A percentile compares a stretch with the other conserved stretches of the same genome.
Evolutionary conservation across 2,797 vertebrate genomes (phyloP).

Genomic region (Monodelphis domestica): DNA sequence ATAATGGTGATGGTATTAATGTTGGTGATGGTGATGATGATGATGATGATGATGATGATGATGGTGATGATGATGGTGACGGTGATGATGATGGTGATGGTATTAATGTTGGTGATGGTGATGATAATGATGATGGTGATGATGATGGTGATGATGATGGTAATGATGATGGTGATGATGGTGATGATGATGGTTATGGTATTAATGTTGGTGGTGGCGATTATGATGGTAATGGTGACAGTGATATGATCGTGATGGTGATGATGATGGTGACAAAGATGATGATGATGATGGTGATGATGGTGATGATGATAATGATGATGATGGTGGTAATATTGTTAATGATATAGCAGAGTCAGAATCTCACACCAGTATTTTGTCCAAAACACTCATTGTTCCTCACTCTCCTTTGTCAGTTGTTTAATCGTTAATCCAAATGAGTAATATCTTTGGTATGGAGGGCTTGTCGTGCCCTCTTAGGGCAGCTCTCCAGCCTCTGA

Average conservation of each 20-base stretch:
- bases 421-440: background rate
- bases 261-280: background rate
- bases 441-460: too few relatives aligned
- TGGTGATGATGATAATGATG: accelerated
- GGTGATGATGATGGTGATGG: background rate
- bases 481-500: too few relatives aligned
- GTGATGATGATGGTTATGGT: background rate
- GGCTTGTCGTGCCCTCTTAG: too few relatives aligned
- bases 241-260: too few relatives aligned
- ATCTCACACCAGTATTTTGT: background rate
- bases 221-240: background rate
- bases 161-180: accelerated
- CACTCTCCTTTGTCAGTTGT: background rate
- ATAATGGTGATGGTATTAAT: background rate
- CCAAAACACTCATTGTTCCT: background rate
- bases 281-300: background rate
- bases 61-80: too few relatives aligned
- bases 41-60: too few relatives aligned
- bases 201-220: accelerated
- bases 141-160: accelerated
- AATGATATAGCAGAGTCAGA: accelerated
- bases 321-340: accelerated
- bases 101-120: background rate
- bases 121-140: accelerated
- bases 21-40: accelerated